Evolutionary conservation across 2,113 vertebrate species (phyloP), one percentile per base, ranked within the genome.

Genomic region (Apteryx owenii): DNA sequence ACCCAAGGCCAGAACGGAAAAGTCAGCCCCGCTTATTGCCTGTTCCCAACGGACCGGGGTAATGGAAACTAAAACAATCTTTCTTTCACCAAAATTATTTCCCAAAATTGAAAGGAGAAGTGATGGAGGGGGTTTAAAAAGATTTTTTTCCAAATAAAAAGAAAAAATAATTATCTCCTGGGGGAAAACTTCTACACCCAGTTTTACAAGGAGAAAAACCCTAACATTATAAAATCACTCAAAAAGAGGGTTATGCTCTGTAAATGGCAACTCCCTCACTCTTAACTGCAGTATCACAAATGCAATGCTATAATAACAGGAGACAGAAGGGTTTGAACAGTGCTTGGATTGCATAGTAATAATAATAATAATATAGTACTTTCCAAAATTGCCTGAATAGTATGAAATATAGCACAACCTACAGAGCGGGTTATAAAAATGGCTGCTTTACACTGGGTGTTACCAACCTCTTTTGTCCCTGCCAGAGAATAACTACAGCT

Each of bases 281-380:
- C 96, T 93, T 97, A 98, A 97, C 95, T 97, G 97, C 93, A 97
- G 96, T 97, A 98, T 98, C 96, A 97, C 94, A 96, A 97, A 97
- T 97, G 95, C 95, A 94, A n/a, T 58, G 88, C 96, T 84, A 5
- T 96, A 98, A 97, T 97, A 97, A 97, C 88, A 97, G 95, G 95
- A 98, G 91, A 93, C 81, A 96, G 95, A 94, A 95, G 84, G 64
- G 92, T 96, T 46, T 96, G 97, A 98, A 85, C 95, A 92, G 88
- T 85, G 91, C 96, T 95, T 97, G 96, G 96, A 97, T 98, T 97
- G 92, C 93, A 95, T 31, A 92, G 96, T 95, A 97, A 96, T 95
- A 96, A 92, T 94, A 96, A 92, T 94, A 95, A 97, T 96, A 97
- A 97, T 93, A 97, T 61, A 95, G 81, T 95, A 94, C 97, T 97